These are phyloP conservation scores for Saguinus imperator DNA, from an alignment of 2,113 vertebrate species.

Conservation along the genomic window DNA sequence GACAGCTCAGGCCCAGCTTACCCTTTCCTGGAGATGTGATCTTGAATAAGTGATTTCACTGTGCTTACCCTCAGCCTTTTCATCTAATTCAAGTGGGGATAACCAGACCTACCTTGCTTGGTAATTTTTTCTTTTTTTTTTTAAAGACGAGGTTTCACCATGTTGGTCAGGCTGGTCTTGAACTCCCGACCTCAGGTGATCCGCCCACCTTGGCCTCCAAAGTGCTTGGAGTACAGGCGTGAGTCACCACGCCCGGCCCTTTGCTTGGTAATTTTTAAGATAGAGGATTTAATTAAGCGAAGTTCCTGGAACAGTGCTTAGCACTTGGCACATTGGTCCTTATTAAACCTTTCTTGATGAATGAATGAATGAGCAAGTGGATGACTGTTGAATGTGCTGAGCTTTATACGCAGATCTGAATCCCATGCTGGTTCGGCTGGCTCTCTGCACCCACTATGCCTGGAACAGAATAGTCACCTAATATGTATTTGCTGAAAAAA, in stretches of 20 bases:
- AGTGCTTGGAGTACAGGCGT: no score
- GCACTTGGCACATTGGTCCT: not conserved
- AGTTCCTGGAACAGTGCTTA: not conserved
- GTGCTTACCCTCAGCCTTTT: not conserved
- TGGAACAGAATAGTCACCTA: not conserved
- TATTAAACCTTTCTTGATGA: not conserved
- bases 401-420: not conserved
- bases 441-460: not conserved
- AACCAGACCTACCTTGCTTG: not conserved
- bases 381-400: not conserved
- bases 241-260: not conserved
- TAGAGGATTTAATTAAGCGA: not conserved
- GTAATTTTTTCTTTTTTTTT: not conserved
- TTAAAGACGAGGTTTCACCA: no score
- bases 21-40: not conserved
- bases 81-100: not conserved
- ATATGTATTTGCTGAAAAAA: not conserved
- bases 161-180: no score
- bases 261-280: not conserved
- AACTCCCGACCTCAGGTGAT: no score
- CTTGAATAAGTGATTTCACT: not conserved
- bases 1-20: not conserved
- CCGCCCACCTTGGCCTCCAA: no score
- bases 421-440: not conserved
- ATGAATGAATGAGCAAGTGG: not conserved